phyloP scores from a whole-genome alignment of 2,113 vertebrate species.

The Chiloscyllium plagiosum region DNA sequence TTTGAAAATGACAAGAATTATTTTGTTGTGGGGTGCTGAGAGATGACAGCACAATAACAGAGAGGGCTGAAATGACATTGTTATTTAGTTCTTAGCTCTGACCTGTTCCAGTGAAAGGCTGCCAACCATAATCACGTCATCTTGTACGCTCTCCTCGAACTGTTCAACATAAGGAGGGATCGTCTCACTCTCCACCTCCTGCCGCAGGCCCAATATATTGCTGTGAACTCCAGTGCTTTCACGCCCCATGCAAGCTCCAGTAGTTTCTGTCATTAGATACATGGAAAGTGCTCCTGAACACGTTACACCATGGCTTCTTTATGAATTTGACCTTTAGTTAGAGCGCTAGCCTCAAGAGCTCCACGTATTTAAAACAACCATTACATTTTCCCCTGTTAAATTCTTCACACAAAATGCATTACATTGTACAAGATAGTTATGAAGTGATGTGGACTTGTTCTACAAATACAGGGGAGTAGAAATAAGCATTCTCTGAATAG shows the following conservation, averaged over 20 bases:
- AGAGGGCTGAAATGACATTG: constrained; percentile 61
- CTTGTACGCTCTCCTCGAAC: constrained; percentile 66
- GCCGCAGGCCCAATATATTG: constrained; percentile 44
- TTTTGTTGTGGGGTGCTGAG: constrained; percentile 54
- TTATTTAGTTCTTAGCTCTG: constrained; percentile 65
- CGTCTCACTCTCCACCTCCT: constrained; percentile 57
- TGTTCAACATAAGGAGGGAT: constrained; percentile 63
- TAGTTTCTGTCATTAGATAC: constrained; percentile 26
- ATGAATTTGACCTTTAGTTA: background rate
- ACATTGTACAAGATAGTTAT: background rate
- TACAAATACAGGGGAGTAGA: background rate
- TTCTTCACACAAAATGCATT: background rate
- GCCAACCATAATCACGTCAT: constrained; percentile 76
- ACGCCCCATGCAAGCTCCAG: background rate
- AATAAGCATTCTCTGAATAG: background rate
- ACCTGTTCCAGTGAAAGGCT: constrained; percentile 80
- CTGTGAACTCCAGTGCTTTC: constrained; percentile 14
- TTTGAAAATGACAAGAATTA: background rate
- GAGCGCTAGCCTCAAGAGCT: background rate
- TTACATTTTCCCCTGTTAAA: background rate
- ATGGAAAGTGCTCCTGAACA: background rate
- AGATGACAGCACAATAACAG: constrained; percentile 59
- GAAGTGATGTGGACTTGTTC: background rate
- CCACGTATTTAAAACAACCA: background rate
- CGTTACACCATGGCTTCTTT: background rate